phyloP scores from a whole-genome alignment of 1,140 invertebrate species.

The Nomia melanderi region DNA sequence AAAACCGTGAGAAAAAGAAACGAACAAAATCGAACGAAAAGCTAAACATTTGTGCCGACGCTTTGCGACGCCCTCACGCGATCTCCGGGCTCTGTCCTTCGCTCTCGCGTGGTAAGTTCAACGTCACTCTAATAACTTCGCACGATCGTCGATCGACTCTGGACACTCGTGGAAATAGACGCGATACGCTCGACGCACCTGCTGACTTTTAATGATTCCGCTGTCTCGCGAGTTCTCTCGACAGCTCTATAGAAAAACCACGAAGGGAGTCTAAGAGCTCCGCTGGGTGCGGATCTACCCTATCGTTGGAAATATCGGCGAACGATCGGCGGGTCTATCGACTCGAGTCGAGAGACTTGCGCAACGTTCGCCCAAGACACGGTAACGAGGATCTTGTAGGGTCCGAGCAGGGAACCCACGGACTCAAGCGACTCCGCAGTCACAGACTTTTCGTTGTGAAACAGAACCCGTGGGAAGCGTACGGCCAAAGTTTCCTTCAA shows the following conservation, averaged over 20 bases:
- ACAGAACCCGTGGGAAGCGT: constrained; percentile 86
- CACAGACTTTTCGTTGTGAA: constrained; percentile 66
- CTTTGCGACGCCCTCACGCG: constrained; percentile 59
- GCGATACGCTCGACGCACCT: constrained; percentile 44
- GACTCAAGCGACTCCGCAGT: constrained; percentile 10
- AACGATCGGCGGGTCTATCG: constrained; percentile 37
- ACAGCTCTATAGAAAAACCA: not conserved
- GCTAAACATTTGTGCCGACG: constrained; percentile 46
- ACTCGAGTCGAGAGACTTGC: constrained; percentile 8
- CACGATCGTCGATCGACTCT: constrained; percentile 3
- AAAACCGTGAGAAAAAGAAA: constrained; percentile 5
- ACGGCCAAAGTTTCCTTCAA: constrained; percentile 85
- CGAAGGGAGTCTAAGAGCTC: not conserved
- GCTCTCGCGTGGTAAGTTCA: constrained; percentile 67
- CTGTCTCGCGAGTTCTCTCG: constrained; percentile 1
- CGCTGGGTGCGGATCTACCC: constrained; percentile 27
- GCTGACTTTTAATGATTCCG: not conserved
- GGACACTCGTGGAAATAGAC: constrained; percentile 7
- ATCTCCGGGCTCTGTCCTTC: constrained; percentile 69
- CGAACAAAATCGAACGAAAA: not conserved
- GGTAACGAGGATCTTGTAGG: constrained; percentile 36
- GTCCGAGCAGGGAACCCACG: constrained; percentile 30
- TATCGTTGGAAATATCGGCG: constrained; percentile 1
- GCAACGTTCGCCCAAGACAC: constrained; percentile 40
- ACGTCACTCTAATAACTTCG: constrained; percentile 47